A percentile compares a stretch with the other conserved stretches of the same genome.
Conservation (phyloP, 2,888 invertebrate genomes). For the Abrostola triplasia region DNA sequence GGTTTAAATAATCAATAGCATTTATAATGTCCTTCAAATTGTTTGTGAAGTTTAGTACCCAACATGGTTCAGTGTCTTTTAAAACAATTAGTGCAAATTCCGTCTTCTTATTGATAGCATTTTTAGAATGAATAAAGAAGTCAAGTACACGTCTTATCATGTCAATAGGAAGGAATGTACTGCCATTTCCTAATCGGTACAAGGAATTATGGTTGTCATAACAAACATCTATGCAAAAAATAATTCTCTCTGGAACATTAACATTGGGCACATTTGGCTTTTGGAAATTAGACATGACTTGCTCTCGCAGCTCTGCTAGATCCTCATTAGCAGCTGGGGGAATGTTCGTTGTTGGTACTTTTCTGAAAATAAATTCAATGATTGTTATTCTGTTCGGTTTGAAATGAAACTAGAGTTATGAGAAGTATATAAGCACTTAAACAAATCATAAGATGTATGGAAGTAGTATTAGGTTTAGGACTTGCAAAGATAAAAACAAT, state of each 20-base stretch:
- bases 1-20: slow-evolving; percentile 86
- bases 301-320: slow-evolving; percentile 68
- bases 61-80: slow-evolving; percentile 84
- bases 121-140: slow-evolving; percentile 90
- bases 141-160: slow-evolving; percentile 90
- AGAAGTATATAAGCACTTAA: too few relatives aligned
- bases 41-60: slow-evolving; percentile 90
- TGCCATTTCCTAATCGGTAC: slow-evolving; percentile 86
- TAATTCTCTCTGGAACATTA: slow-evolving; percentile 89
- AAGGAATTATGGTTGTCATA: slow-evolving; percentile 87
- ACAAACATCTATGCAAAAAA: slow-evolving; percentile 90
- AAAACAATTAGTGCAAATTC: slow-evolving; percentile 90
- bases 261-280: slow-evolving; percentile 83
- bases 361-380: slow-evolving; percentile 45
- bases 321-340: slow-evolving; percentile 50
- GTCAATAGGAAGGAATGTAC: slow-evolving; percentile 86
- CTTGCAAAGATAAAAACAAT: background rate
- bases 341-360: slow-evolving; percentile 18
- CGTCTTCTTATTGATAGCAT: slow-evolving; percentile 88
- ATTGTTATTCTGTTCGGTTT: background rate
- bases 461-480: too few relatives aligned
- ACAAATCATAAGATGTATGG: too few relatives aligned
- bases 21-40: slow-evolving; percentile 88
- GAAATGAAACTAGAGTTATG: too few relatives aligned
- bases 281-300: slow-evolving; percentile 80